Base-by-base conservation (phyloP, 2,888 invertebrate genomes). In the Stenchaetothrips biformis region DNA sequence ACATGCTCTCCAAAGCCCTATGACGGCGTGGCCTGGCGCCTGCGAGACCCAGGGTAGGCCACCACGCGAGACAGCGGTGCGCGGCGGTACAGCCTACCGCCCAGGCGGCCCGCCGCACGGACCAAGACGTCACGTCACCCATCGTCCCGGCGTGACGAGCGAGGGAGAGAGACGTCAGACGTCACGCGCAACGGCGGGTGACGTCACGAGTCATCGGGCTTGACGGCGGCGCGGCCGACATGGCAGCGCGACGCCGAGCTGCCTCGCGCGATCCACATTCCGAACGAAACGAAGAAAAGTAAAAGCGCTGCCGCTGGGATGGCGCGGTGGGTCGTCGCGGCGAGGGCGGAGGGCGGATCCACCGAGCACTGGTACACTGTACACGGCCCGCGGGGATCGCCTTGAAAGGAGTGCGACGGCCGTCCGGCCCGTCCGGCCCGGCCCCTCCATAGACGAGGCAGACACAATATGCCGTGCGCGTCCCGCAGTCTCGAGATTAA, bases 401-500 rank as follows among this genome's bases (percentile, higher is more conserved):
- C 25, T 21, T 21, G 67, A 74, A 74, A 74, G 67, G 67, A 74
- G 11, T 74, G 53, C 13, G 16, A 18, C 53, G 16, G 53, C 53
- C 53, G 13, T 13, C n/a, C n/a, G n/a, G n/a, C 37, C 37, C 37
- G 37, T 37, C 37, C 37, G 37, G 37, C 37, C 37, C 37, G 37
- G 37, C 37, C 37, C 37, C 37, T 7, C 53, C 13, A 53, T 53
- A 53, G 53, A 53, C 67, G 8, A 21, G 9, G 9, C 67, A 67
- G 67, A 67, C 67, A 67, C 67, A 67, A 67, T 67, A 67, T 67
- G 67, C 67, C 67, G 67, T 18, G 18, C 67, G 67, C 18, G 67
- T 67, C 67, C n/a, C 67, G 67, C 67, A 21, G 67, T 67, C 37
- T 37, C 37, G 37, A 37, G 37, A 37, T 37, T 37, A n/a, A n/a